Evolutionary conservation across 1,140 invertebrate genomes (phyloP).

Genomic region (Spodoptera frugiperda): DNA sequence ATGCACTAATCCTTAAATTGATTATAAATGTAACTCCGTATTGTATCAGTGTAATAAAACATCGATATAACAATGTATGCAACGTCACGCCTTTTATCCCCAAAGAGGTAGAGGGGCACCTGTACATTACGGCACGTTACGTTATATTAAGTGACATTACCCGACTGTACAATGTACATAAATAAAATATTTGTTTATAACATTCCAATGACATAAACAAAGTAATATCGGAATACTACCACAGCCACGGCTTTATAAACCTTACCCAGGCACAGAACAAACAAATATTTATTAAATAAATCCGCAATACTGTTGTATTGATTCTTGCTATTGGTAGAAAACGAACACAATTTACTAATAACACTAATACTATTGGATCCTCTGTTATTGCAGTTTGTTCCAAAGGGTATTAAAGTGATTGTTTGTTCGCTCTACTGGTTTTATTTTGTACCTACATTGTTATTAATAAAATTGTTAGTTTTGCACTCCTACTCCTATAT

Average conservation of each 20-base stretch:
- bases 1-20: no score
- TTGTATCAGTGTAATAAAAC: no score
- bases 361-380: slow-evolving; percentile 12
- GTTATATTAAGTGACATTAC: no score
- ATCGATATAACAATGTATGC: no score
- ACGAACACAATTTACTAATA: slow-evolving; percentile 18
- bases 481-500: no score
- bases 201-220: slow-evolving; percentile 10
- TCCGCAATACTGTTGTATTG: slow-evolving; percentile 14
- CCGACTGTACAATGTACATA: no score
- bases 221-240: slow-evolving; percentile 8
- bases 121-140: no score
- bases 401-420: neutral
- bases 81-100: no score
- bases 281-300: slow-evolving; percentile 19
- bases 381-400: neutral
- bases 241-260: neutral
- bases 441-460: neutral
- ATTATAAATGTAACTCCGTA: no score
- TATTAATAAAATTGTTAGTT: no score
- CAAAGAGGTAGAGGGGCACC: no score
- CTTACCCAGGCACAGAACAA: neutral
- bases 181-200: neutral
- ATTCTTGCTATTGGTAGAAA: slow-evolving; percentile 5
- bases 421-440: slow-evolving; percentile 1